Base-by-base conservation (phyloP, 2,797 vertebrate genomes). In the Emydoidea blandingii region DNA sequence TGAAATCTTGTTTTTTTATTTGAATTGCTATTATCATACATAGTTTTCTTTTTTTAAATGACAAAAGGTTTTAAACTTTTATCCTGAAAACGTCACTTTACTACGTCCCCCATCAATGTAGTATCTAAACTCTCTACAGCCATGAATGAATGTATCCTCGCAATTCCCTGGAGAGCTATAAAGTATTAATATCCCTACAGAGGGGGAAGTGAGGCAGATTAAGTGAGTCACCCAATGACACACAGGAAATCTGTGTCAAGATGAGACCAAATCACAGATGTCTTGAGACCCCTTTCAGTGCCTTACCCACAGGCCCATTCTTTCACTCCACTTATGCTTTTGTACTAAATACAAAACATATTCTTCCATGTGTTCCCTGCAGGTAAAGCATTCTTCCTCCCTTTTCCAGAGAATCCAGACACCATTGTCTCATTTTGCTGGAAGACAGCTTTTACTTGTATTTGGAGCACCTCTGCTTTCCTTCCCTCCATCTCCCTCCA, bases 91-190 rank as follows among this genome's bases (percentile, higher is more conserved):
- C 5, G 44, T 86, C 29, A 52, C 91, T 95, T 88, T 88, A 23
- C 25, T 21, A 74, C 25, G 37, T 25, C 15, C 9, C 8, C 44
- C 1, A 79, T 25, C 49, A 80, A 6, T 27, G 78, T 9, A 1
- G 1, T 0, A 5, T 81, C 34, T 94, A 1, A 2, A 49, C 0
- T 1, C 1, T 25, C 78, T 49, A 25, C 86, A 16, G 27, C 1
- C 1, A 15, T 41, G 84, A 78, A 37, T 6, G 47, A 9, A 37
- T 7, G 11, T 68, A 4, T 74, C 2, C 5, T 89, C 21, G 27
- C 11, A 47, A 49, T 44, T 2, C 6, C 3, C 80, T 50, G 80
- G 27, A 4, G 3, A 74, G 47, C 82, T 87, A 79, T 93, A 80
- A 91, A 79, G n/a, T 3, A 31, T 81, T 0, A 19, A 56, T 91